Base-by-base conservation (phyloP, 2,888 invertebrate genomes). In the Conus canariensis region DNA sequence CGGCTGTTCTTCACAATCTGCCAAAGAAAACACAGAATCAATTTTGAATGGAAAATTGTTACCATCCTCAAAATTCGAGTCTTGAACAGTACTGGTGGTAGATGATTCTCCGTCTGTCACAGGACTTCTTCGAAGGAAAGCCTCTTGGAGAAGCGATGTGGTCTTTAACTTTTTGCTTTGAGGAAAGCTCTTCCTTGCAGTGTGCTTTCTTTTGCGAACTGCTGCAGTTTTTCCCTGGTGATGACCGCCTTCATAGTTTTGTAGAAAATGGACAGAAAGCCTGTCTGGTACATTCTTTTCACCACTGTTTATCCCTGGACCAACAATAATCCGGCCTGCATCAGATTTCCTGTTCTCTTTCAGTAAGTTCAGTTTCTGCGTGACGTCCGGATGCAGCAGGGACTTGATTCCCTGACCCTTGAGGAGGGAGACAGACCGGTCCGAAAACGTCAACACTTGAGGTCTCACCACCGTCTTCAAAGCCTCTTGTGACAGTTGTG, bases 1-100 rank as follows among this genome's bases (percentile, higher is more conserved):
- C 30, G 64, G 85, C 58, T 56, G 74, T 22, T 56, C 87, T 22
- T 88, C 25, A 25, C 82, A 19, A 56, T 22, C n/a, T 9, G 90
- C 82, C 22, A 90, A 77, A 19, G 90, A 90, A 77, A 90, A 90
- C 30, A 90, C 90, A 14, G 88, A 88, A 70, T 90, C 90, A 5
- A 90, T 90, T 67, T 85, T 89, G 85, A 89, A 89, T 3, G 83
- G 88, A 67, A 83, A 83, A 45, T 25, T 74, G 45, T 67, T 12
- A 58, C 16, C 82, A 83, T 83, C 82, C 19, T 83, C 82, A 83
- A 56, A 83, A 25, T 25, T 58, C 0, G 19, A 9, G 58, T 83
- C 56, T 10, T 83, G 22, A 83, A 10, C 10, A 7, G 9, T 83
- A 5, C 6, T 58, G 58, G 19, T 45, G 45, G 80, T 56, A 14